phyloP scores from a whole-genome alignment of 2,888 invertebrate species.

The Papilio gigon region DNA sequence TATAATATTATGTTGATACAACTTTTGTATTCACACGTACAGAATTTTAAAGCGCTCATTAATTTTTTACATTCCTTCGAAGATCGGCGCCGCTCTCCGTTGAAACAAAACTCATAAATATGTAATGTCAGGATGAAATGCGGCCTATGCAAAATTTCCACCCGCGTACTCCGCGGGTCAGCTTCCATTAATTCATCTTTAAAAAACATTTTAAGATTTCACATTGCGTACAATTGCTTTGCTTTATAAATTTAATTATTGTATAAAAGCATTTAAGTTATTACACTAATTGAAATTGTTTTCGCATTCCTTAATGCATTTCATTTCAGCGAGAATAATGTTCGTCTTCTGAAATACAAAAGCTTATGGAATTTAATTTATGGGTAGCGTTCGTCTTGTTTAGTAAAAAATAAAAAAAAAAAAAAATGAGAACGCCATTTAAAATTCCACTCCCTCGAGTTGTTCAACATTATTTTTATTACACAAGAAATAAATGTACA shows the following conservation, averaged over 20 bases:
- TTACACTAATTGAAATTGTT: slow-evolving; percentile 44
- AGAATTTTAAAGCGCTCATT: slow-evolving; percentile 79
- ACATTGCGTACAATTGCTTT: slow-evolving; percentile 29
- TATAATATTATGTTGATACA: slow-evolving; percentile 1
- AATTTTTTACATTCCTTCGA: slow-evolving; percentile 78
- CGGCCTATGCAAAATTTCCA: slow-evolving; percentile 69
- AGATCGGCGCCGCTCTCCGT: slow-evolving; percentile 61
- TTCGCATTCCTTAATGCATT: slow-evolving; percentile 28
- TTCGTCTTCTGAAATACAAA: slow-evolving; percentile 47
- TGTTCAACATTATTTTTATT: slow-evolving; percentile 47
- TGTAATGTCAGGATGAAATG: slow-evolving; percentile 69
- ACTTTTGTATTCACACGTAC: slow-evolving; percentile 71
- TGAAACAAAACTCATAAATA: slow-evolving; percentile 80
- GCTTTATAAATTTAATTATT: slow-evolving; percentile 46
- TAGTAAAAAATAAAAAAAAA: slow-evolving; percentile 44
- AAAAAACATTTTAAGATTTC: slow-evolving; percentile 29
- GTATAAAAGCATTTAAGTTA: slow-evolving; percentile 49
- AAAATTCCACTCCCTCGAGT: slow-evolving; percentile 45
- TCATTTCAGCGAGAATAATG: slow-evolving; percentile 34
- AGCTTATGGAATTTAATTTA: slow-evolving; percentile 69
- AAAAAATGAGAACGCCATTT: slow-evolving; percentile 44
- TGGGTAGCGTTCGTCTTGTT: slow-evolving; percentile 49
- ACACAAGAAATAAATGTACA: slow-evolving; percentile 39
- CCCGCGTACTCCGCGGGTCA: slow-evolving; percentile 69
- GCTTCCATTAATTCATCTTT: slow-evolving; percentile 55